Evolutionary conservation across 1,140 invertebrate species (phyloP).

Genomic region (Magallana ariakensis): DNA sequence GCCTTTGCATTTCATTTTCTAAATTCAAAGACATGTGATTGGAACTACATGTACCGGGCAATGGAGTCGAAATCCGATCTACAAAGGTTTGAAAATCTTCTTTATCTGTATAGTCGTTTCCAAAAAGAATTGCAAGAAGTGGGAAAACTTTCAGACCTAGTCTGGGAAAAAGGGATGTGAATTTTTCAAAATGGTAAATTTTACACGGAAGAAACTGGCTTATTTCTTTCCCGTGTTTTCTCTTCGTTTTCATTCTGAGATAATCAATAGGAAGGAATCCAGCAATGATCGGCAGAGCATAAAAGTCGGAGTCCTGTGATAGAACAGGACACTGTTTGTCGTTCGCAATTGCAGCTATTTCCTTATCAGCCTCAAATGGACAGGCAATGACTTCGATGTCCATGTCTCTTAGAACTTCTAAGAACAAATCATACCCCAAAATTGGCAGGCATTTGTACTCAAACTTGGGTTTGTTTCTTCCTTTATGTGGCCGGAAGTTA

Average conservation of each 20-base stretch:
- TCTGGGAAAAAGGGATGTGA: constrained; percentile 84
- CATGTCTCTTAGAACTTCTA: constrained; percentile 84
- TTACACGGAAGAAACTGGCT: constrained; percentile 44
- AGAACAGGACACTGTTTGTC: constrained; percentile 90
- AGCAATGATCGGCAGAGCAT: constrained; percentile 86
- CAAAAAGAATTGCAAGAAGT: constrained; percentile 88
- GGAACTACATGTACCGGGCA: neutral
- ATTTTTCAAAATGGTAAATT: constrained; percentile 86
- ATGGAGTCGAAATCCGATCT: neutral
- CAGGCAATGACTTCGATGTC: constrained; percentile 85
- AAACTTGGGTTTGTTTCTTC: constrained; percentile 54
- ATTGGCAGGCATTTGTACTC: constrained; percentile 72
- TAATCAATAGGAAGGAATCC: constrained; percentile 89
- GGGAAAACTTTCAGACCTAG: constrained; percentile 86
- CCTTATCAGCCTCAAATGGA: constrained; percentile 92
- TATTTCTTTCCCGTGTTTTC: constrained; percentile 26
- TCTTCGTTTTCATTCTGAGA: constrained; percentile 79
- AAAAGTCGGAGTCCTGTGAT: constrained; percentile 95
- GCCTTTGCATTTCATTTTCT: constrained; percentile 83
- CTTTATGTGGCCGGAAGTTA: neutral
- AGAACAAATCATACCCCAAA: constrained; percentile 87
- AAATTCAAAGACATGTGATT: constrained; percentile 71
- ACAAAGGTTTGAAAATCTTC: neutral
- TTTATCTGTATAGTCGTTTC: constrained; percentile 88
- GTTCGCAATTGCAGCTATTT: constrained; percentile 88